Conservation (phyloP, 2,113 vertebrate species). For the Gnathonemus echidnorhynchus region DNA sequence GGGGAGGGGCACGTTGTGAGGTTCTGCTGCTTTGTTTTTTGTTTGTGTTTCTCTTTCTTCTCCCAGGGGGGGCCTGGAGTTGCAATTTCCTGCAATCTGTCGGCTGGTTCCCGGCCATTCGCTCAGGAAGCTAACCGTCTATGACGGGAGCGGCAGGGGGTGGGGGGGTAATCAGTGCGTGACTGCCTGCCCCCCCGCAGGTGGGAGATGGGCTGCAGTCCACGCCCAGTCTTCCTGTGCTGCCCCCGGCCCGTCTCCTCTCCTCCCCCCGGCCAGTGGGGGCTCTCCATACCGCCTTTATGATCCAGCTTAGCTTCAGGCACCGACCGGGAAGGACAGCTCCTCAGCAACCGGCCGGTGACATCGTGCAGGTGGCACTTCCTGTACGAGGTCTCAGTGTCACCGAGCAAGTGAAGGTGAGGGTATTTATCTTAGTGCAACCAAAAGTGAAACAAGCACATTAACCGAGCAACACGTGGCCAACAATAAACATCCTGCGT, state of each 20-base stretch:
- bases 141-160: constrained; percentile 71
- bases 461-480: neutral
- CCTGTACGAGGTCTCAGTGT: neutral
- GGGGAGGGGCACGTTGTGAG: neutral
- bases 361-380: neutral
- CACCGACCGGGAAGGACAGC: neutral
- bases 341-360: neutral
- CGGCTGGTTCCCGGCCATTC: constrained; percentile 78
- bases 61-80: constrained; percentile 54
- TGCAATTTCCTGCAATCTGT: constrained; percentile 79
- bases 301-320: neutral
- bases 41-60: constrained; percentile 37
- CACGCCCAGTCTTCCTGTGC: neutral
- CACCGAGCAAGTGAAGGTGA: neutral
- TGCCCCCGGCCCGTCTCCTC: neutral
- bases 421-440: neutral
- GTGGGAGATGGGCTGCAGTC: neutral
- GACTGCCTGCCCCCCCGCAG: constrained; percentile 31
- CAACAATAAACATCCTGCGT: neutral
- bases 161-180: constrained; percentile 70
- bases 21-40: constrained; percentile 18
- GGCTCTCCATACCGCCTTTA: neutral
- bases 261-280: neutral
- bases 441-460: neutral
- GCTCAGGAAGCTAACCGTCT: constrained; percentile 73